Evolutionary conservation across 1,140 invertebrate species (phyloP).

Genomic region (Aporrectodea caliginosa): DNA sequence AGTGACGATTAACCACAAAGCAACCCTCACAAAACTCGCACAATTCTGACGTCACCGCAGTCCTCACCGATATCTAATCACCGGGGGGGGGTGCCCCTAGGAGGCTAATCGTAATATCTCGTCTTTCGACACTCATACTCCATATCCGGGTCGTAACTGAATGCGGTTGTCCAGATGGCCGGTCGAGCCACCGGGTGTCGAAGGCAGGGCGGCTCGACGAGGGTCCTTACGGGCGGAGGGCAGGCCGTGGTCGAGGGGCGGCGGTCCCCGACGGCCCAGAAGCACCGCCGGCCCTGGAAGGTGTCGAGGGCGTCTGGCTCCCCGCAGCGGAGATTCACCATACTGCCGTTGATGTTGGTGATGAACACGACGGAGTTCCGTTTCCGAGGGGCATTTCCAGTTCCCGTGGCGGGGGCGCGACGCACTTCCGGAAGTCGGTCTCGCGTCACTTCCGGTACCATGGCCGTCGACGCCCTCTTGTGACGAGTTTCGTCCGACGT

Average conservation of each 20-base stretch:
- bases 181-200: background rate
- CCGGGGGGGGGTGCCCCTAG: too few relatives aligned
- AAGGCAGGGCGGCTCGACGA: background rate
- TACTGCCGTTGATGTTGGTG: conserved; percentile 30
- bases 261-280: background rate
- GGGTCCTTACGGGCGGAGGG: background rate
- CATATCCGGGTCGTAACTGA: background rate
- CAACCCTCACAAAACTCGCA: too few relatives aligned
- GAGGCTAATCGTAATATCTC: too few relatives aligned
- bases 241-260: too few relatives aligned
- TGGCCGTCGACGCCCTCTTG: too few relatives aligned
- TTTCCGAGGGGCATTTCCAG: background rate
- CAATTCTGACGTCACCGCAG: too few relatives aligned
- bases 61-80: too few relatives aligned
- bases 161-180: background rate
- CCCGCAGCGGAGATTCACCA: conserved; percentile 27
- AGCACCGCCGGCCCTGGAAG: background rate
- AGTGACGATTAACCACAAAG: too few relatives aligned
- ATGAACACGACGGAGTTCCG: conserved; percentile 15
- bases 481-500: background rate
- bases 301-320: background rate
- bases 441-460: background rate
- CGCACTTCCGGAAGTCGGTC: background rate
- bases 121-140: too few relatives aligned
- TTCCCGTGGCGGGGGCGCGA: background rate